These are phyloP conservation scores for Trichoplax adhaerens DNA, from an alignment of 37 sponge, comb jelly and placozoan species.

Conservation along the genomic window DNA sequence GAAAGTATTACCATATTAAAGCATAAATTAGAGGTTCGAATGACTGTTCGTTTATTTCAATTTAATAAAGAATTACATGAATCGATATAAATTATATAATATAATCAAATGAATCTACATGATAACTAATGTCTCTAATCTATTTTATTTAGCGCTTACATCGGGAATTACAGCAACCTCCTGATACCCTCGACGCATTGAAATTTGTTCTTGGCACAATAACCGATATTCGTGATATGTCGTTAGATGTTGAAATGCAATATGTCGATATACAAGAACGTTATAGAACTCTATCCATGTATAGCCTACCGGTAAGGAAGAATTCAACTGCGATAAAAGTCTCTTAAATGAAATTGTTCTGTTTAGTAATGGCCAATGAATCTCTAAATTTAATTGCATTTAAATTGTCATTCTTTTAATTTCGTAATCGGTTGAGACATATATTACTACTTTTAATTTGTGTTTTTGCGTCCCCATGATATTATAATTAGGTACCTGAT, in stretches of 20 bases:
- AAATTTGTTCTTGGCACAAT: slow-evolving; percentile 95
- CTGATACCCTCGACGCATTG: slow-evolving; percentile 73
- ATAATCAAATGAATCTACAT: too few species aligned
- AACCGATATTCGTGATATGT: slow-evolving; percentile 65
- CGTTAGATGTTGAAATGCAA: slow-evolving; percentile 71
- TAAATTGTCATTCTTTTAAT: too few species aligned
- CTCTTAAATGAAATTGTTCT: too few species aligned
- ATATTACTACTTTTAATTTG: background rate
- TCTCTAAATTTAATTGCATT: too few species aligned
- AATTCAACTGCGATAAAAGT: too few species aligned
- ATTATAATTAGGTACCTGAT: slow-evolving; percentile 21
- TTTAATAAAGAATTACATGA: background rate
- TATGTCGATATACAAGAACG: slow-evolving; percentile 71
- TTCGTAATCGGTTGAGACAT: background rate
- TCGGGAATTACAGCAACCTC: slow-evolving; percentile 40
- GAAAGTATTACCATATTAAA: slow-evolving; percentile 37
- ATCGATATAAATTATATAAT: background rate
- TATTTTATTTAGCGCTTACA: slow-evolving; percentile 26
- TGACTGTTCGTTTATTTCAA: background rate
- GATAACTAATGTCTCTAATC: too few species aligned
- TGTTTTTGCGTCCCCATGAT: background rate
- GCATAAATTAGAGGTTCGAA: slow-evolving; percentile 33
- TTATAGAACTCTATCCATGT: slow-evolving; percentile 87
- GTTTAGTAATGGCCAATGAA: too few species aligned
- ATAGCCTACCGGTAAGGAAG: slow-evolving; percentile 11